Percentiles rank a stretch among this genome's conserved stretches.
These are phyloP conservation scores for Moxostoma hubbsi DNA, from an alignment of 2,797 vertebrate genomes.

Conservation along the genomic window DNA sequence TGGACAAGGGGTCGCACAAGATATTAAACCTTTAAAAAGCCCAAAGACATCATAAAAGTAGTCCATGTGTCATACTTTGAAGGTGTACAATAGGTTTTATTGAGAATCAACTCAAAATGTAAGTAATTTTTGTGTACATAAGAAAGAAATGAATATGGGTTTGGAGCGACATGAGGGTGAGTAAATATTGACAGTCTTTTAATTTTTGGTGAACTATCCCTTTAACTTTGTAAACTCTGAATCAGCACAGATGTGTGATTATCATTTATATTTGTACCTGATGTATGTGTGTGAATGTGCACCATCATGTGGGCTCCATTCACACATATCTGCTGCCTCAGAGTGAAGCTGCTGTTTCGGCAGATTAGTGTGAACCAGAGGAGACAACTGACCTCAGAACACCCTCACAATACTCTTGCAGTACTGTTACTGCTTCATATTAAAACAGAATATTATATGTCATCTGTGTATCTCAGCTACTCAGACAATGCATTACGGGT, in stretches of 20 bases:
- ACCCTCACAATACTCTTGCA: neutral
- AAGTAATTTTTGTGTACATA: too few relatives aligned
- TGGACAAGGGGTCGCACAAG: too few relatives aligned
- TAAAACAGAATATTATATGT: neutral
- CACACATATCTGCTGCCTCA: conserved; percentile 15
- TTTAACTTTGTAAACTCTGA: neutral
- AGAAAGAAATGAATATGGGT: too few relatives aligned
- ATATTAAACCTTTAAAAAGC: too few relatives aligned
- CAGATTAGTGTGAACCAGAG: neutral
- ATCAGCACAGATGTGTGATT: neutral
- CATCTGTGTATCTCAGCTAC: neutral
- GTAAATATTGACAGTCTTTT: too few relatives aligned
- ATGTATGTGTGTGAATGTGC: neutral
- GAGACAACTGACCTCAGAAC: neutral
- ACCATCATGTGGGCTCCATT: conserved; percentile 7
- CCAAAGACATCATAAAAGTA: too few relatives aligned
- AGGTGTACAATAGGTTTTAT: too few relatives aligned
- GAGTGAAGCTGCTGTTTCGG: conserved; percentile 19
- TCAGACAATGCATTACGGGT: neutral
- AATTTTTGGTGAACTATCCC: too few relatives aligned
- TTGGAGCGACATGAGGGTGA: too few relatives aligned
- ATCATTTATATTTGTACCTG: conserved; percentile 10
- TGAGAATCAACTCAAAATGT: too few relatives aligned
- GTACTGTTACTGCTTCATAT: neutral
- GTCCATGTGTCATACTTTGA: too few relatives aligned